A percentile compares a stretch with the other conserved stretches of the same genome.
phyloP scores from a whole-genome alignment of 2,888 invertebrate genomes.

The Lysandra bellargus region DNA sequence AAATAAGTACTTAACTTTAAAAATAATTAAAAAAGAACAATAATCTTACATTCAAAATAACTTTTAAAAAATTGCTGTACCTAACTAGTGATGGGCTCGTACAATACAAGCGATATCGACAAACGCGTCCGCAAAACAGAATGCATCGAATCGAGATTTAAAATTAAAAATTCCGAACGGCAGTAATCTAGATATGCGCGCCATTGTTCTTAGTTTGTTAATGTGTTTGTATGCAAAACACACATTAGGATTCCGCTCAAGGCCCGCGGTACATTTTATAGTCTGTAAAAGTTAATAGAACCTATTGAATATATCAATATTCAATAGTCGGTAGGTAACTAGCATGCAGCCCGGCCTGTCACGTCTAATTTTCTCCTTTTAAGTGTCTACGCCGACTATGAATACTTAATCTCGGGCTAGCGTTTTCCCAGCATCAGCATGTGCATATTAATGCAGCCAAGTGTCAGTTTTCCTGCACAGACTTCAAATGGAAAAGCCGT shows the following conservation, averaged over 20 bases:
- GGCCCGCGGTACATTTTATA: constrained; percentile 39
- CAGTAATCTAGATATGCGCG: constrained; percentile 57
- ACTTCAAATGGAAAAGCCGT: constrained; percentile 21
- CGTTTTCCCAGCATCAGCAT: constrained; percentile 27
- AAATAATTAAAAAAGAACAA: too few species aligned
- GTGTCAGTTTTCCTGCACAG: constrained; percentile 24
- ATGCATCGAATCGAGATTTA: constrained; percentile 37
- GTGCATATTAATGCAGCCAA: constrained; percentile 20
- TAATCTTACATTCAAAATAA: too few species aligned
- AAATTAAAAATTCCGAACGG: constrained; percentile 48
- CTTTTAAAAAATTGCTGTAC: neutral
- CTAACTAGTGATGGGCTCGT: neutral
- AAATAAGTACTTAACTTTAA: too few species aligned
- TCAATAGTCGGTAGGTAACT: constrained; percentile 46
- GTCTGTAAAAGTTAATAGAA: constrained; percentile 30
- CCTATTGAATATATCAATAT: constrained; percentile 58
- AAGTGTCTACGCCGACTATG: constrained; percentile 39
- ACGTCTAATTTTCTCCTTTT: constrained; percentile 41
- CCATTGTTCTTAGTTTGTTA: constrained; percentile 56
- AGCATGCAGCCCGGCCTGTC: constrained; percentile 34
- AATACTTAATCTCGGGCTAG: constrained; percentile 10
- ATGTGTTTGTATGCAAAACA: constrained; percentile 74
- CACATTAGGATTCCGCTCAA: constrained; percentile 60
- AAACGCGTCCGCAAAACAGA: constrained; percentile 22
- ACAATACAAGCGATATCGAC: constrained; percentile 27